These are phyloP conservation scores for Nycticryphes semicollaris DNA, from an alignment of 2,113 vertebrate genomes.

Conservation along the genomic window DNA sequence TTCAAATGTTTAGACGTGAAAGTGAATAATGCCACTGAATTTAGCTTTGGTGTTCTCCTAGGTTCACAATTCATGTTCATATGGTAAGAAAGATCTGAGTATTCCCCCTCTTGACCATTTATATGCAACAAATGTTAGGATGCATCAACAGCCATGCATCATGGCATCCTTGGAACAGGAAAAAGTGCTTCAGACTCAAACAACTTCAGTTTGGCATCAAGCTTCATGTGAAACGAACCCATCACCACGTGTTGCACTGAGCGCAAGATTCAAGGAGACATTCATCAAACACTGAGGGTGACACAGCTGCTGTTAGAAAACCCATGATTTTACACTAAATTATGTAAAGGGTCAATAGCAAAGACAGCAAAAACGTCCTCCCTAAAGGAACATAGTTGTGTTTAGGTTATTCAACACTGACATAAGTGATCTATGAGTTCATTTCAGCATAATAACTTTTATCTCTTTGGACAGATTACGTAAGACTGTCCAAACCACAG, in stretches of 20 bases:
- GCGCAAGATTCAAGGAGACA: not conserved
- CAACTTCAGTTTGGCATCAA: not conserved
- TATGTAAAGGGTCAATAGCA: not conserved
- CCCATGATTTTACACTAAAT: not conserved
- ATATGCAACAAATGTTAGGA: not conserved
- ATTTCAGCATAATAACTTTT: not conserved
- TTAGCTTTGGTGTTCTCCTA: not conserved
- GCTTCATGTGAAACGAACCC: not conserved
- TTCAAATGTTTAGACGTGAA: not conserved
- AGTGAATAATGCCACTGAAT: not conserved
- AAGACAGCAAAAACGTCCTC: not conserved
- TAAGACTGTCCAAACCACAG: conserved; percentile 23
- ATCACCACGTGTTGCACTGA: not conserved
- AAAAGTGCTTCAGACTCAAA: not conserved
- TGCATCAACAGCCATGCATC: not conserved
- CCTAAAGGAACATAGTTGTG: not conserved
- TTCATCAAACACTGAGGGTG: not conserved
- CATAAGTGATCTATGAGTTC: not conserved
- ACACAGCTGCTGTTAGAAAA: not conserved
- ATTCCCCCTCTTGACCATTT: not conserved
- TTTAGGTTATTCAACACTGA: not conserved
- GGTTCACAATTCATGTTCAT: not conserved
- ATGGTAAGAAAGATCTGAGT: not conserved
- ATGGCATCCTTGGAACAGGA: not conserved
- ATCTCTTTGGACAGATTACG: conserved; percentile 23